phyloP scores from a whole-genome alignment of 2,797 vertebrate genomes.

The Anguilla anguilla region DNA sequence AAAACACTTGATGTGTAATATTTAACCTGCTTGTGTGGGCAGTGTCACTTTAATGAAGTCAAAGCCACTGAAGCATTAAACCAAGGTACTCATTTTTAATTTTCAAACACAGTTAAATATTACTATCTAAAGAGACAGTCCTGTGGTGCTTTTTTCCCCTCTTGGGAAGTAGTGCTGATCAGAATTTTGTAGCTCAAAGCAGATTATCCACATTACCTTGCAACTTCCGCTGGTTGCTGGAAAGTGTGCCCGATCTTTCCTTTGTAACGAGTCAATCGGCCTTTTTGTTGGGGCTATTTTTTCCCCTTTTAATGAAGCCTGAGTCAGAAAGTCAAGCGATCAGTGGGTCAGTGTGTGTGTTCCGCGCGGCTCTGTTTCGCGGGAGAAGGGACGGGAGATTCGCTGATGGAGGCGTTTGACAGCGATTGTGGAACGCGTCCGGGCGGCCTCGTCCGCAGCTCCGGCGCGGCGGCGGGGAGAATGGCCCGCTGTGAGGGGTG shows the following conservation, averaged over 20 bases:
- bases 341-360: neutral
- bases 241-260: neutral
- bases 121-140: neutral
- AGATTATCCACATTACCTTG: neutral
- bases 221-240: neutral
- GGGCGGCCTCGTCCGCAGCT: conserved; percentile 58
- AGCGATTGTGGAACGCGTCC: conserved; percentile 66
- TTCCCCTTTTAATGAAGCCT: neutral
- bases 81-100: neutral
- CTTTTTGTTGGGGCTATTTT: neutral
- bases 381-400: conserved; percentile 55
- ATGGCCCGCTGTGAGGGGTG: conserved; percentile 64
- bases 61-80: neutral
- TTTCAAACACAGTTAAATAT: neutral
- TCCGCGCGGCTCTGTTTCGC: conserved; percentile 40
- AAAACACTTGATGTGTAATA: neutral
- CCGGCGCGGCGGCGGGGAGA: conserved; percentile 61
- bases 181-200: neutral
- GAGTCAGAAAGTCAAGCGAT: neutral
- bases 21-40: neutral
- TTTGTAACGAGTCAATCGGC: neutral
- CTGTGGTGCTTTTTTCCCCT: neutral
- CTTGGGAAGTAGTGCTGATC: too few species aligned
- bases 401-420: conserved; percentile 69
- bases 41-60: neutral